Base-by-base conservation (phyloP, 2,113 vertebrate genomes). In the Chiloscyllium plagiosum region DNA sequence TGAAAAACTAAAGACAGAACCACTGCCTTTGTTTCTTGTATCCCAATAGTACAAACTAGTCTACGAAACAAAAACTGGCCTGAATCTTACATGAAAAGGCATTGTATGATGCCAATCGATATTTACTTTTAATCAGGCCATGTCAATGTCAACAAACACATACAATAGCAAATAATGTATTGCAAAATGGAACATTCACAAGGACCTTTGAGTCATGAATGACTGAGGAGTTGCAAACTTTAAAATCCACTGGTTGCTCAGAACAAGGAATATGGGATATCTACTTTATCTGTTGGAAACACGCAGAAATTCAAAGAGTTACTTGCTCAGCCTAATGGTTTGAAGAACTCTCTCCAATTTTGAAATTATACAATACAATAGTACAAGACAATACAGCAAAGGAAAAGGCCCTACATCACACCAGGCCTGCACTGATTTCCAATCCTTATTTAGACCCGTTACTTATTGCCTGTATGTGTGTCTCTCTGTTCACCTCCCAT, bases 61-160 rank as follows among this genome's bases (percentile, higher is more conserved):
- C 22, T 52, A 95, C 87, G 72, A 94, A 72, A 50, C 24, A 95
- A 29, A 95, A 76, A 52, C 29, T 95, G 93, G 72, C n/a, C 70
- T 95, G 93, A 95, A 42, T 92, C 42, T 72, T 95, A 50, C 69
- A 95, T 70, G 69, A 72, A 50, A 15, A 12, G 68, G 50, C 10
- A 52, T 26, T 50, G 47, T 26, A 52, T 70, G 94, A 95, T 95
- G 12, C 8, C 69, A 72, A 24, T 2, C 29, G 69, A 52, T 69
- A 68, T 68, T 70, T 69, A 2, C 13, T 72, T 72, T 95, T 47
- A 95, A 95, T 70, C 7, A 93, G 56, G 90, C 68, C 33, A n/a
- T 72, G 26, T 50, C 24, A 52, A 72, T 72, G 42, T 26, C 69
- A 95, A 95, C 37, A 50, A 68, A 17, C 42, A 72, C 8, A 5